Base-by-base conservation (phyloP, 2,797 vertebrate species). In the Hemibagrus guttatus region DNA sequence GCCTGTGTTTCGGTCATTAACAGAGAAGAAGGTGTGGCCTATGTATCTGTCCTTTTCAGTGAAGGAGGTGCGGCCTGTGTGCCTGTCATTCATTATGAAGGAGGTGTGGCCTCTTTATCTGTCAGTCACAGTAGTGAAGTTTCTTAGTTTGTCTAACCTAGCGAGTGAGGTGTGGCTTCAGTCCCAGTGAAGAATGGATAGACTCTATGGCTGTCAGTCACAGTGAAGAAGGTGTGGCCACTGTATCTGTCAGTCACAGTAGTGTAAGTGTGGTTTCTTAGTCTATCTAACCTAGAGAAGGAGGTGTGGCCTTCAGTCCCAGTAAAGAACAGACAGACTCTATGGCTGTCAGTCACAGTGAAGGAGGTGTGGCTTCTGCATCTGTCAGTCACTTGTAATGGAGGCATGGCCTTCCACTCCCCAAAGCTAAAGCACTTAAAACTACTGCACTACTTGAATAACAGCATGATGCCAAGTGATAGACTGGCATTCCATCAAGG, bases 401-500 rank as follows among this genome's bases (percentile, higher is more conserved):
- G 11, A 31, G 17, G 11, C 4, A 6, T 82, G 59, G 26, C 16
- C 39, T 49, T 81, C 42, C 42, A 49, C 42, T 66, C 9, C 17
- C 21, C n/a, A 31, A 35, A 83, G 4, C 26, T 68, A 49, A 81
- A 49, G 19, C 26, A 5, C 35, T 39, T 39, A 39, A 39, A 39
- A 46, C 13, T 46, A 28, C 26, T 64, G 59, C 17, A 63, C 59
- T 64, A 42, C 26, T n/a, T 42, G 17, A 16, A 35, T 35, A 68
- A 68, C 49, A 52, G n/a, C 26, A 28, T 35, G 35, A 46, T 46
- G 14, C 39, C 39, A 23, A 49, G 46, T 54, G 17, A 68, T 35
- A 28, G 28, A 52, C 80, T 66, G n/a, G 61, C n/a, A 66, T 68
- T 68, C 81, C 46, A 83, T 83, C n/a, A 19, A 21, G 16, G 81